Base-by-base conservation (phyloP, 2,797 vertebrate genomes). In the Tapera naevia region DNA sequence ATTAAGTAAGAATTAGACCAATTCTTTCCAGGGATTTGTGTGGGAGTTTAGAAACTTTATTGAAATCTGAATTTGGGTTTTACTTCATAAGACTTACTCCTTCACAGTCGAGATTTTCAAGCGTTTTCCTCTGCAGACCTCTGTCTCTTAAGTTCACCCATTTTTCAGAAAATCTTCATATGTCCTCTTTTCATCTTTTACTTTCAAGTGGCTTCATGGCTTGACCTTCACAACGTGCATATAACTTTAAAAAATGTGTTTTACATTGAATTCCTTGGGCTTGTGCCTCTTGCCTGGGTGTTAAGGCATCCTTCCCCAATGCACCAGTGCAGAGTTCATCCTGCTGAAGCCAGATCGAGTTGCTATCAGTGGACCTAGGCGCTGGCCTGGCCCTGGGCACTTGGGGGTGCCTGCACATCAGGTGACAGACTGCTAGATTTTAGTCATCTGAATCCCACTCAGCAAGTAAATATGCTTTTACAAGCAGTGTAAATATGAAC, bases 201-300 rank as follows among this genome's bases (percentile, higher is more conserved):
- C 11, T 82, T 58, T 75, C 2, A 22, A 46, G 17, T 7, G 27
- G 10, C 16, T 0, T 0, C 11, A 2, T 25, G 19, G 22, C 45
- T 60, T 67, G 43, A 83, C 53, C 37, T 70, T 70, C 30, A 18
- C 13, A 12, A 8, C 8, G 5, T 41, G 28, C 0, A 1, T 30
- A 43, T 50, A 54, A 21, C 1, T 2, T 75, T 48, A 56, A 3
- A 35, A 84, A 74, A 41, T 11, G 3, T 46, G 5, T 10, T 30
- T 37, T 80, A 24, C 15, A 8, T 24, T 58, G 43, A 35, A 10
- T 22, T 60, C 10, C 45, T 15, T 43, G 53, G 27, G 4, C 2
- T 28, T 60, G 27, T 30, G 46, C 3, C 4, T 60, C 28, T 48
- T 22, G 5, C 51, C 39, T 22, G 19, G 46, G 24, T 2, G 1